Evolutionary conservation across 2,888 invertebrate genomes (phyloP), one percentile per base, ranked within the genome.

Genomic region (Habrosyne pyritoides): DNA sequence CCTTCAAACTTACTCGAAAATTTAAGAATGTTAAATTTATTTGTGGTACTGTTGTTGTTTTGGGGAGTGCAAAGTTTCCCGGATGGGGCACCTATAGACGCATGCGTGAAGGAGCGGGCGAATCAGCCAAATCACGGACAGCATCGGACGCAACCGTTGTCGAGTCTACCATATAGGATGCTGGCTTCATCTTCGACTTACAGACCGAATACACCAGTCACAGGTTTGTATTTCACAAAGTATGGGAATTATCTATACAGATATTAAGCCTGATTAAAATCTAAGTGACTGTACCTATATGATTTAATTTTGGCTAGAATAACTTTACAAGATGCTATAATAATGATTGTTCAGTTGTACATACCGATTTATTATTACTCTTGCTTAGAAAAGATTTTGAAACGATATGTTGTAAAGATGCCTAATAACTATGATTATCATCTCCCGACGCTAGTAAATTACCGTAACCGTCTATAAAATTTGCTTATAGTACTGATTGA

Each of bases 61-160:
- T 85, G 83, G 75, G 77, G 87, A 56, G 87, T 85, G 57, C 76
- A 84, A 51, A 93, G 93, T 60, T 96, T 96, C 77, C 96, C 96
- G n/a, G 96, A 96, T 72, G 96, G 96, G 1, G 96, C 96, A 1
- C 97, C 97, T 0, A 94, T 96, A 26, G 96, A 97, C 77, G 95
- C 96, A 30, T 97, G 97, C 78, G 96, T 96, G 2, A 96, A 96
- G 79, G 93, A 95, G 24, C 93, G 95, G 47, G 94, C 95, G 1
- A 96, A 96, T 84, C 94, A 95, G 74, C 97, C 97, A 0, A 95
- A 96, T 80, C 97, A 97, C 69, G 95, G 96, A 2, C 95, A 95
- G 71, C 95, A 96, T 8, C 89, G 95, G 60, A 91, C 96, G 0
- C 95, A 96, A 75, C 93, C 95, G 0, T 77, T 92, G 26, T 86